These are phyloP conservation scores for Sebastiscus tertius DNA, from an alignment of 2,797 vertebrate genomes.

Conservation along the genomic window DNA sequence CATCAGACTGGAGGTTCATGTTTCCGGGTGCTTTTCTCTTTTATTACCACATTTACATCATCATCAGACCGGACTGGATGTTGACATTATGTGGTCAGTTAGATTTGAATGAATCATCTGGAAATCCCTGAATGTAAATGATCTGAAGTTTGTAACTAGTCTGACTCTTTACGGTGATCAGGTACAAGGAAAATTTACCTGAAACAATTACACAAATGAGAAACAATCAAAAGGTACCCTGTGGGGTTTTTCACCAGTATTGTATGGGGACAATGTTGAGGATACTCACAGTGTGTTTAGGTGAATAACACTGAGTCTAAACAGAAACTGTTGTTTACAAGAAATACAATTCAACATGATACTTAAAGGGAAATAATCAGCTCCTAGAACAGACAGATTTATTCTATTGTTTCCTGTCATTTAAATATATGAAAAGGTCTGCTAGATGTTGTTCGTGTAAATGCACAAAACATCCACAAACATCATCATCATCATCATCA, in stretches of 20 bases:
- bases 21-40: not conserved
- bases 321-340: not conserved
- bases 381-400: not conserved
- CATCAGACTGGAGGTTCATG: not conserved
- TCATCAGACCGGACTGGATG: not conserved
- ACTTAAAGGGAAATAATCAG: not conserved
- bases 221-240: not conserved
- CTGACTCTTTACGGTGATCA: not conserved
- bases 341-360: not conserved
- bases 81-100: not conserved
- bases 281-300: not conserved
- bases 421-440: not conserved
- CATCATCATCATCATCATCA: not conserved
- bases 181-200: not conserved
- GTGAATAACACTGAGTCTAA: not conserved
- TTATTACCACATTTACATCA: slow-evolving; percentile 9
- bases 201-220: not conserved
- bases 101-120: slow-evolving; percentile 18
- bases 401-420: not conserved
- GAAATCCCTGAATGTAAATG: not conserved
- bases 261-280: not conserved
- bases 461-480: no score
- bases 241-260: not conserved
- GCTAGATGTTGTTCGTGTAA: no score
- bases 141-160: not conserved